Percentiles rank a stretch among this genome's conserved stretches.
phyloP scores from a whole-genome alignment of 2,797 vertebrate species.

The Manis javanica region DNA sequence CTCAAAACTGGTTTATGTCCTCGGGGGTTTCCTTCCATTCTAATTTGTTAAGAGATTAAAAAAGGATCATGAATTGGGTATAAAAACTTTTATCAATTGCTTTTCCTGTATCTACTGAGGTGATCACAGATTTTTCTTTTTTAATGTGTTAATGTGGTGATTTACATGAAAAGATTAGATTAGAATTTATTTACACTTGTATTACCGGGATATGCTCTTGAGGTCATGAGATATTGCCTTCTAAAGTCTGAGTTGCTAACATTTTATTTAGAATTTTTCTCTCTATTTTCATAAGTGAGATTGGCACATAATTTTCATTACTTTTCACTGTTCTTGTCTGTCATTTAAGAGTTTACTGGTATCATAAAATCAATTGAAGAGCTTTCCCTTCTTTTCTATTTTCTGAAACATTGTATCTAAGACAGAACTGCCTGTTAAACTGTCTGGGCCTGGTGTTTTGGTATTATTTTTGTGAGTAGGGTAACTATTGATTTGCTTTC shows the following conservation, averaged over 20 bases:
- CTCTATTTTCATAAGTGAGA: not conserved
- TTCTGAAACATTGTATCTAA: constrained; percentile 52
- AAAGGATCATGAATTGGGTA: not conserved
- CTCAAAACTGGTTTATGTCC: not conserved
- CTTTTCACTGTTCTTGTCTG: constrained; percentile 44
- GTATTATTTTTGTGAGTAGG: constrained; percentile 58
- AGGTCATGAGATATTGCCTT: not conserved
- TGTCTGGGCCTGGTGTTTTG: not conserved
- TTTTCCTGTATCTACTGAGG: not conserved
- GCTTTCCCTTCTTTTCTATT: constrained; percentile 20
- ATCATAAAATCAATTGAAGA: constrained; percentile 58
- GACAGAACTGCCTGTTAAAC: constrained; percentile 61
- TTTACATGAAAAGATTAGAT: not conserved
- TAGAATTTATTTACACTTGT: not conserved
- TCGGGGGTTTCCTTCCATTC: not conserved
- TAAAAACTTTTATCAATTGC: not conserved
- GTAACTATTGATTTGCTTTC: constrained; percentile 74
- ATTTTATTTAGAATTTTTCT: constrained; percentile 53
- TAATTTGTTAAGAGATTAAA: not conserved
- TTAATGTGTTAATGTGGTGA: not conserved
- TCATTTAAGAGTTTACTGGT: constrained; percentile 48
- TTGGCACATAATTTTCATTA: constrained; percentile 56
- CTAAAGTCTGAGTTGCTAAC: not conserved
- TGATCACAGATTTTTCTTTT: not conserved
- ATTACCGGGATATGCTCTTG: not conserved